Conservation (phyloP, 2,888 invertebrate genomes). For the Neoaliturus tenellus region DNA sequence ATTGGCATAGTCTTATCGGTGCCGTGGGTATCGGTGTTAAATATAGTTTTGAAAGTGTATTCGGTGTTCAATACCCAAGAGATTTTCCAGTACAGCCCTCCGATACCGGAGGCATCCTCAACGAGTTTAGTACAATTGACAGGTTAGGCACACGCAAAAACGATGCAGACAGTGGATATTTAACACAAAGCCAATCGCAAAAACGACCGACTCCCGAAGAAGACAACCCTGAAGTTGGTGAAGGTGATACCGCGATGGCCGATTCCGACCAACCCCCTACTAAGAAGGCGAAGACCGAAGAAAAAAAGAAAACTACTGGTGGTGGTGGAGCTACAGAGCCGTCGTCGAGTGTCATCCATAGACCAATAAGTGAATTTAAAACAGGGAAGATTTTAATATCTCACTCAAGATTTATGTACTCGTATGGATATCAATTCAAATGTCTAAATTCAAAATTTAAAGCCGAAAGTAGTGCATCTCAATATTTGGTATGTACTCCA, state of each 20-base stretch:
- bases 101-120: background rate
- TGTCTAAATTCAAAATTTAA: background rate
- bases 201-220: too few relatives aligned
- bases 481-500: background rate
- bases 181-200: too few relatives aligned
- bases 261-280: background rate
- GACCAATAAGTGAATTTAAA: background rate
- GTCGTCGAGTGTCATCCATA: background rate
- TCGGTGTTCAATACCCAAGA: conserved; percentile 2
- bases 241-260: too few relatives aligned
- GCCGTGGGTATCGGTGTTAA: conserved; percentile 3
- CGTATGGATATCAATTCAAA: background rate
- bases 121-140: background rate
- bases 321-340: background rate
- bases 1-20: background rate
- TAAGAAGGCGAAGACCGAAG: background rate
- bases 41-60: background rate
- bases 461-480: background rate
- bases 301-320: background rate
- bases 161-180: too few relatives aligned
- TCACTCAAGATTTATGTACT: background rate
- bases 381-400: background rate
- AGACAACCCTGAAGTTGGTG: too few relatives aligned
- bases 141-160: background rate
- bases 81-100: background rate